Evolutionary conservation across 2,888 invertebrate genomes (phyloP).

Genomic region (Eristalinus aeneus): DNA sequence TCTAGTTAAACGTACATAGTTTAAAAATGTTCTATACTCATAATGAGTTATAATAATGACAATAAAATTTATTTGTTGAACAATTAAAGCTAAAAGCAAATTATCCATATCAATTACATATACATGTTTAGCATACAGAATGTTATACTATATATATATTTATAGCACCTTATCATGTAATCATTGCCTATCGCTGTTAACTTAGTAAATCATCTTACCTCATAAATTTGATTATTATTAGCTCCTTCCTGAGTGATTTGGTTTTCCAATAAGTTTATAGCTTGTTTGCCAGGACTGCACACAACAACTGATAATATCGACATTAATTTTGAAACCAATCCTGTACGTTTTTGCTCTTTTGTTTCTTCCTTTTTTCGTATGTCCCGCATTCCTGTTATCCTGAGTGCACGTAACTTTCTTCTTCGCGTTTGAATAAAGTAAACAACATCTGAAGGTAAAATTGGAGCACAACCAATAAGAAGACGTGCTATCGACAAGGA

Average conservation of each 20-base stretch:
- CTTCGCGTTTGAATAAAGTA: constrained; percentile 78
- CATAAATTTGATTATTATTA: neutral
- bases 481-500: constrained; percentile 75
- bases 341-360: constrained; percentile 5
- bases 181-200: too few species aligned
- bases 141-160: too few species aligned
- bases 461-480: constrained; percentile 76
- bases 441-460: constrained; percentile 75
- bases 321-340: constrained; percentile 71
- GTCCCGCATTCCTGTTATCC: constrained; percentile 75
- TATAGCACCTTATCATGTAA: too few species aligned
- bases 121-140: too few species aligned
- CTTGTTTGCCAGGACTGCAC: constrained; percentile 74
- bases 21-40: too few species aligned
- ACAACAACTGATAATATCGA: constrained; percentile 74
- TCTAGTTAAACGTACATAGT: too few species aligned
- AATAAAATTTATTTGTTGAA: too few species aligned
- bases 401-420: constrained; percentile 76
- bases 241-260: neutral
- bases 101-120: too few species aligned
- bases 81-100: too few species aligned
- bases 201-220: constrained; percentile 27
- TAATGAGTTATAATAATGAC: too few species aligned
- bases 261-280: neutral
- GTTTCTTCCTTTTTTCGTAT: constrained; percentile 73